These are phyloP conservation scores for Griposia aprilina DNA, from an alignment of 2,888 invertebrate genomes.

Conservation along the genomic window DNA sequence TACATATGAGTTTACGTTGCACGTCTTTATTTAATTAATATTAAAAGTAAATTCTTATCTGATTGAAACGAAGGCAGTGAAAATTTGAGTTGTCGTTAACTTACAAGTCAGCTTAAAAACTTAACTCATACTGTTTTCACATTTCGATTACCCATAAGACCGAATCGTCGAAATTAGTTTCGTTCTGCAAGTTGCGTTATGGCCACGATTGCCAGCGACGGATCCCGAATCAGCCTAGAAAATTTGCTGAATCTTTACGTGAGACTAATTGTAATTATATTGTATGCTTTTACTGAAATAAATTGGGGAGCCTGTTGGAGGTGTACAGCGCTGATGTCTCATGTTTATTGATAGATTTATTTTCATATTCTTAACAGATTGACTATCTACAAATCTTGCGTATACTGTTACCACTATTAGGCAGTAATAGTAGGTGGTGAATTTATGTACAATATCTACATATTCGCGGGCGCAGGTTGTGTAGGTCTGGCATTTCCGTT, in stretches of 20 bases:
- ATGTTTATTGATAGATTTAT: background rate
- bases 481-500: slow-evolving; percentile 79
- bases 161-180: slow-evolving; percentile 33
- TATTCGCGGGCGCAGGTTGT: slow-evolving; percentile 71
- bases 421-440: slow-evolving; percentile 43
- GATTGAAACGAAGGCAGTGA: slow-evolving; percentile 23
- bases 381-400: background rate
- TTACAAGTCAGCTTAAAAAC: slow-evolving; percentile 12
- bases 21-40: slow-evolving; percentile 33
- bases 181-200: slow-evolving; percentile 18
- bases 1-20: slow-evolving; percentile 21
- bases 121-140: slow-evolving; percentile 24
- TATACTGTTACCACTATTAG: slow-evolving; percentile 13
- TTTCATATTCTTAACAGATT: background rate
- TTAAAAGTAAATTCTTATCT: slow-evolving; percentile 31
- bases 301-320: background rate
- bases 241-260: slow-evolving; percentile 21
- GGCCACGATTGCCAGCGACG: slow-evolving; percentile 11
- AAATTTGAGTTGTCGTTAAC: slow-evolving; percentile 7
- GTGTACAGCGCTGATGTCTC: background rate
- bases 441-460: slow-evolving; percentile 55
- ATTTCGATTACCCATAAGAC: slow-evolving; percentile 23
- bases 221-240: slow-evolving; percentile 11
- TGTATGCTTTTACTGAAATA: background rate
- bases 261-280: background rate